Base-by-base conservation (phyloP, 2,888 invertebrate genomes). In the Nasonovia ribisnigri region DNA sequence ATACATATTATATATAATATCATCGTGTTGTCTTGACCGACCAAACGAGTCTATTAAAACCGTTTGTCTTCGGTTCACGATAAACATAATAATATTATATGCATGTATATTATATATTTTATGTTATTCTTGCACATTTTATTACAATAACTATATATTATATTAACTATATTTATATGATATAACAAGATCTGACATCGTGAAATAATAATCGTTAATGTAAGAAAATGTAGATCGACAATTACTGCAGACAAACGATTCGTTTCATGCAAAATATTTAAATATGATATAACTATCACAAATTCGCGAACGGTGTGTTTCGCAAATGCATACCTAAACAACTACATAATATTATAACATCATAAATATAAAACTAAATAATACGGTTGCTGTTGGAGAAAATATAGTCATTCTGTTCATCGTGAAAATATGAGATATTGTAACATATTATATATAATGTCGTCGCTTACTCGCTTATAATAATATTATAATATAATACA, bases 21-120 rank as follows among this genome's bases (percentile, higher is more conserved):
- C 46, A 77, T 67, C 60, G 84, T 24, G 91, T 54, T 46, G 84
- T 84, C 84, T 54, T 29, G 46, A 4, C 86, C 43, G 36, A 36
- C 86, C 60, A 92, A 92, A 92, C 91, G 36, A 86, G 86, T 92
- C 86, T 92, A 92, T 92, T 92, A 86, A 92, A 92, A 92, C 46
- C 86, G 86, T 92, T 91, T 60, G 54, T 60, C 42, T 86, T 36
- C 60, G 13, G 84, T 36, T 36, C 90, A n/a, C 46, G 36, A 57
- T 86, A 57, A 57, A 91, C 91, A 43, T 84, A n/a, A 20, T 57
- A n/a, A n/a, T n/a, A n/a, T n/a, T n/a, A n/a, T n/a, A 42, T 88
- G 42, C 1, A 16, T 16, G 51, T 84, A 26, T 77, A 26, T 54
- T 54, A 20, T 67, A 20, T 36, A 2, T 36, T 77, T 77, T 36